A percentile compares a stretch with the other conserved stretches of the same genome.
These are phyloP conservation scores for Neuroterus valhalla DNA, from an alignment of 1,140 invertebrate genomes.

Conservation along the genomic window DNA sequence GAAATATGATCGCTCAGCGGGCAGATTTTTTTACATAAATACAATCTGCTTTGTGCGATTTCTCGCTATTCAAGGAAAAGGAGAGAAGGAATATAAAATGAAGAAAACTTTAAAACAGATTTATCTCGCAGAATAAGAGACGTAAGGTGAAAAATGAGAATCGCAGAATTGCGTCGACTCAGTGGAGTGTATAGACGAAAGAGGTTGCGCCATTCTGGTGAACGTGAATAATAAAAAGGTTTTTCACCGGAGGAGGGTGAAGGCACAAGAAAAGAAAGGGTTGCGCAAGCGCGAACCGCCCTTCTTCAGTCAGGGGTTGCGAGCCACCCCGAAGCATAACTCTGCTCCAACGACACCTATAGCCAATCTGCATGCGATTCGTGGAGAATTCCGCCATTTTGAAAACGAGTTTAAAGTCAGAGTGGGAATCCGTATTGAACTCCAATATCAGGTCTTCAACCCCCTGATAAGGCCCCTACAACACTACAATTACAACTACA, in stretches of 20 bases:
- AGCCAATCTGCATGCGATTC: slow-evolving; percentile 73
- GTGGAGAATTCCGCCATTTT: slow-evolving; percentile 68
- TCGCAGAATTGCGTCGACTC: not conserved
- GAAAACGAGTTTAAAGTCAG: slow-evolving; percentile 61
- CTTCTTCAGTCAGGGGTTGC: slow-evolving; percentile 58
- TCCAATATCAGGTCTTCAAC: not conserved
- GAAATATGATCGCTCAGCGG: too few species aligned
- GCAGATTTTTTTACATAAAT: too few species aligned
- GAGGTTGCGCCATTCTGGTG: slow-evolving; percentile 30
- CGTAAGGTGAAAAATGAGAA: not conserved
- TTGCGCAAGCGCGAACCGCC: slow-evolving; percentile 72
- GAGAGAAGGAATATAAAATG: not conserved
- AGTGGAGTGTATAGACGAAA: not conserved
- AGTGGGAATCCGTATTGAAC: slow-evolving; percentile 34
- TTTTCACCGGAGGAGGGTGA: slow-evolving; percentile 54
- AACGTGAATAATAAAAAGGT: slow-evolving; percentile 65
- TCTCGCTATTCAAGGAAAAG: too few species aligned
- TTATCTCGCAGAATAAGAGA: too few species aligned
- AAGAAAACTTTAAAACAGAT: not conserved
- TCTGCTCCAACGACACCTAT: slow-evolving; percentile 63
- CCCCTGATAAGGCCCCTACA: not conserved
- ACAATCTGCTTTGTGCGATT: too few species aligned
- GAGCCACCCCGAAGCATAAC: slow-evolving; percentile 65
- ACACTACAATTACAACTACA: not conserved
- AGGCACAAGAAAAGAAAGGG: slow-evolving; percentile 57